Percentiles rank a stretch among this genome's conserved stretches.
These are phyloP conservation scores for Cryptoprocta ferox DNA, from an alignment of 2,797 vertebrate species.

Conservation along the genomic window DNA sequence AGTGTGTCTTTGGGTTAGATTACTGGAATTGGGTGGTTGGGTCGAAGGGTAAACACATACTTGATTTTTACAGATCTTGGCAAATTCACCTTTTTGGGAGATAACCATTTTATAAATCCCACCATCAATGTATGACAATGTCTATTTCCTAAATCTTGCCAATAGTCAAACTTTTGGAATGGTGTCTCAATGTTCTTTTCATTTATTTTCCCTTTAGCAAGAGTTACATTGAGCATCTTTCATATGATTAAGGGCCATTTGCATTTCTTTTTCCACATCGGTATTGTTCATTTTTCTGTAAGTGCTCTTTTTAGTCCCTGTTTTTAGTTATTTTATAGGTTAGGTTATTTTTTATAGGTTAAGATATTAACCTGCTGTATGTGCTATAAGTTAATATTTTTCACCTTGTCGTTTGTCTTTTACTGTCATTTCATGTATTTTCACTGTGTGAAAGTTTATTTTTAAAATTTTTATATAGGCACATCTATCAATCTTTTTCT, in stretches of 20 bases:
- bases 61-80: neutral
- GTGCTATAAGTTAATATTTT: neutral
- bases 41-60: neutral
- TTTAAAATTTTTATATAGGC: neutral
- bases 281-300: conserved; percentile 49
- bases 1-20: neutral
- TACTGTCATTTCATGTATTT: conserved; percentile 1
- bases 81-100: neutral
- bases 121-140: neutral
- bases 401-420: neutral
- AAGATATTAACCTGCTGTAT: neutral
- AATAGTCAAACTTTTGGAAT: neutral
- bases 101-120: neutral
- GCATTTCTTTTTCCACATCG: neutral
- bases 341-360: neutral
- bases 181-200: neutral
- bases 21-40: neutral
- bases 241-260: conserved; percentile 15
- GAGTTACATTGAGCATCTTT: neutral
- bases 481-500: neutral
- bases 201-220: neutral
- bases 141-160: neutral
- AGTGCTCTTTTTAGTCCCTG: conserved; percentile 30
- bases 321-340: neutral
- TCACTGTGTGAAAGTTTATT: neutral